phyloP scores from a whole-genome alignment of 2,113 vertebrate species.

The Nyctereutes procyonoides region DNA sequence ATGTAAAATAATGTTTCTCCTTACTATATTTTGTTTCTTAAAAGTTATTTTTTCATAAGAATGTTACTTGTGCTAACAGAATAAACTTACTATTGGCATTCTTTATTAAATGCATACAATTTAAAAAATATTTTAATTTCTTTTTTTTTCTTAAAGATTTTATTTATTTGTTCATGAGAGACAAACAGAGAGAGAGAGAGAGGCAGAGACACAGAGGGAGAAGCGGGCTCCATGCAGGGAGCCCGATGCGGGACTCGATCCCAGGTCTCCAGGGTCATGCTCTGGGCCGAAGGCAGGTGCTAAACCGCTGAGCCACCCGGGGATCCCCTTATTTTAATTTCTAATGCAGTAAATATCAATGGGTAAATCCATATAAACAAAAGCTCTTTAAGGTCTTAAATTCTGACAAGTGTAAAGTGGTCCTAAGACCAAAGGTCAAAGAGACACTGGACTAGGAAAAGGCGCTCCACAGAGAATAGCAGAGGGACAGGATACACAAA shows the following conservation, averaged over 20 bases:
- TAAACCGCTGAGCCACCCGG: no score
- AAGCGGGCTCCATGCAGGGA: no score
- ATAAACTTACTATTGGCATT: neutral
- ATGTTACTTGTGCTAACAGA: slow-evolving; percentile 7
- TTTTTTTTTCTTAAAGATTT: no score
- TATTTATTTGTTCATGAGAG: no score
- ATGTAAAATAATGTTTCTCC: neutral
- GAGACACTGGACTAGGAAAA: neutral
- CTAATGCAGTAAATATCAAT: neutral
- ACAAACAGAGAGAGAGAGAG: no score
- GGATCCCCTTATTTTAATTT: neutral
- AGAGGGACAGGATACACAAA: neutral
- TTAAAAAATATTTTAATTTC: slow-evolving; percentile 35
- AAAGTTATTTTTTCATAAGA: slow-evolving; percentile 39
- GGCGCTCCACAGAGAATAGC: neutral
- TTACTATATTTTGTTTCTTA: neutral
- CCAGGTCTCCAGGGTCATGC: no score
- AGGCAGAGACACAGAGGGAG: no score
- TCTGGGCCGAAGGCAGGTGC: no score
- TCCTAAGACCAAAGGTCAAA: neutral
- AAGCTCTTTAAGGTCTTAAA: neutral
- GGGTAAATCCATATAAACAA: neutral
- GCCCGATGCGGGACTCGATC: no score
- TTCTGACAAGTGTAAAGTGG: neutral
- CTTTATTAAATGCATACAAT: neutral